Evolutionary conservation across 2,888 invertebrate genomes (phyloP).

Genomic region (Pelosia muscerda): DNA sequence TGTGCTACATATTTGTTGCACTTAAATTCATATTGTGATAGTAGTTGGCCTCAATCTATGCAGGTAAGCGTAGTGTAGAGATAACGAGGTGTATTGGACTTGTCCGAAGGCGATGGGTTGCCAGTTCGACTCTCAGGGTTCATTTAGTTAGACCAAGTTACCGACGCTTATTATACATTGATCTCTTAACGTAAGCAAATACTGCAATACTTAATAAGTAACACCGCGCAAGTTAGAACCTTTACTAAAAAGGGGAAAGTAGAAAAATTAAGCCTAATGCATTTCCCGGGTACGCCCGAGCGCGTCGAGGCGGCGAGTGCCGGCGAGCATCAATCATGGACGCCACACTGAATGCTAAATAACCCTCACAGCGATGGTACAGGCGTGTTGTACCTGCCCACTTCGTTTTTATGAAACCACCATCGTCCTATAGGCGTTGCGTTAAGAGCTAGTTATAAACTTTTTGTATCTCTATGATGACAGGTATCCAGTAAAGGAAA

Average conservation of each 20-base stretch:
- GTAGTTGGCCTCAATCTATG: constrained; percentile 17
- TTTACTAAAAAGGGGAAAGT: constrained; percentile 23
- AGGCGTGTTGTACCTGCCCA: background rate
- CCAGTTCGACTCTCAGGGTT: background rate
- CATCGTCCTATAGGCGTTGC: background rate
- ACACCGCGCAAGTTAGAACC: background rate
- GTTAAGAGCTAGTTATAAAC: background rate
- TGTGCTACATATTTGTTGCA: background rate
- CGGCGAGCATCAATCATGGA: constrained; percentile 43
- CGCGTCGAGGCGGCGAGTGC: constrained; percentile 13
- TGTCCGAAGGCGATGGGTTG: constrained; percentile 4
- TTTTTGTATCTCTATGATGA: too few relatives aligned
- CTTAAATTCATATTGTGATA: constrained; percentile 9
- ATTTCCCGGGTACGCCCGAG: constrained; percentile 40
- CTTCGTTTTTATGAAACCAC: constrained; percentile 2
- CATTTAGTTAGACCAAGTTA: too few relatives aligned
- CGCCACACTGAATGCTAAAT: constrained; percentile 46
- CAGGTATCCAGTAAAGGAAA: too few relatives aligned
- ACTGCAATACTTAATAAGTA: background rate
- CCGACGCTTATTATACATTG: too few relatives aligned
- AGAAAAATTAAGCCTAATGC: constrained; percentile 40
- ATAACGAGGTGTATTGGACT: background rate
- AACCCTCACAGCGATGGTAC: constrained; percentile 13
- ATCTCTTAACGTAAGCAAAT: too few relatives aligned
- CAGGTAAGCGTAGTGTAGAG: background rate